A percentile compares a stretch with the other conserved stretches of the same genome.
phyloP scores from a whole-genome alignment of 2,888 invertebrate species.

The Caenorhabditis sp. region DNA sequence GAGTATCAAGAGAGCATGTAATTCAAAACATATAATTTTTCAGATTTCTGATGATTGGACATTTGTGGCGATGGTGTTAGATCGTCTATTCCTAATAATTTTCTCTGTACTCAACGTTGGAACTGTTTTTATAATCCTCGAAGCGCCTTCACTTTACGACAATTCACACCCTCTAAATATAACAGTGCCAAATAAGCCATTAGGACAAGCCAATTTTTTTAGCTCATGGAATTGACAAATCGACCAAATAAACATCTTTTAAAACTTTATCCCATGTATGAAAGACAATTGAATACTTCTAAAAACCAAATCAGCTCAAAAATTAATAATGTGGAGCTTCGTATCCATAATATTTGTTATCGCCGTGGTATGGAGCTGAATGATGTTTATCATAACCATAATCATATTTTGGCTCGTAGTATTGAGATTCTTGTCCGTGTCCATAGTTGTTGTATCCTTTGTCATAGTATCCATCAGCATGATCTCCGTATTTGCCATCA shows the following conservation, averaged over 20 bases:
- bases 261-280: not conserved
- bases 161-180: constrained; percentile 63
- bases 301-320: not conserved
- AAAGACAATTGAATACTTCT: not conserved
- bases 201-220: constrained; percentile 64
- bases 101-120: constrained; percentile 69
- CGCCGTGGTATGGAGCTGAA: constrained; percentile 23
- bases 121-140: constrained; percentile 66
- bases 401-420: constrained; percentile 47
- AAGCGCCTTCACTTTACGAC: constrained; percentile 69
- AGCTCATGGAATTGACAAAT: constrained; percentile 14
- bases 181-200: constrained; percentile 66
- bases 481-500: constrained; percentile 42
- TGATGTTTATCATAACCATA: constrained; percentile 27
- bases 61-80: constrained; percentile 70
- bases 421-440: constrained; percentile 46
- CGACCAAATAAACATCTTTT: not conserved
- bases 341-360: constrained; percentile 43
- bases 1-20: not conserved
- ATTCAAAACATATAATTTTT: not conserved
- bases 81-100: constrained; percentile 67
- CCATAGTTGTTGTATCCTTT: constrained; percentile 52
- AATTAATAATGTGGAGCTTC: constrained; percentile 37
- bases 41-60: constrained; percentile 70
- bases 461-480: constrained; percentile 52